Percentiles rank a stretch among this genome's conserved stretches.
phyloP scores from a whole-genome alignment of 1,140 invertebrate species.

The Tenebrio molitor region DNA sequence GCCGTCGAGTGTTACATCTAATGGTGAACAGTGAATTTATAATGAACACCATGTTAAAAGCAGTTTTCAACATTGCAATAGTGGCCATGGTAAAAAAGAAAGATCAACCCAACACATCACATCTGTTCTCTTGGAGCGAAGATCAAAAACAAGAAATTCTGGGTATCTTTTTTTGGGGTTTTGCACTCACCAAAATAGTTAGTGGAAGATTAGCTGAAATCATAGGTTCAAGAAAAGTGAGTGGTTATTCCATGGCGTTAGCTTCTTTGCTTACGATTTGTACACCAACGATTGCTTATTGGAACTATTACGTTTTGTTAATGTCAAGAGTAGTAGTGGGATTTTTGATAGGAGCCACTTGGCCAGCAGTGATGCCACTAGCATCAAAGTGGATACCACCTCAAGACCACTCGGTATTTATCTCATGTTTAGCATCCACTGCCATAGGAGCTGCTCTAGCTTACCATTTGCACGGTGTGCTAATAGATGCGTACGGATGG shows the following conservation, averaged over 20 bases:
- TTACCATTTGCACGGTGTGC: background rate
- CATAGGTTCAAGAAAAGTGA: background rate
- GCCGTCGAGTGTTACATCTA: constrained; percentile 5
- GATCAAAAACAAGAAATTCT: background rate
- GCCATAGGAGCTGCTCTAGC: background rate
- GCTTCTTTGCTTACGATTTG: constrained; percentile 3
- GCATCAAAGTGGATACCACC: constrained; percentile 5
- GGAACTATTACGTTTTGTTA: constrained; percentile 10
- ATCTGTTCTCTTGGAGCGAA: constrained; percentile 2
- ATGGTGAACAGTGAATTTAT: background rate
- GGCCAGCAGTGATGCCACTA: constrained; percentile 3
- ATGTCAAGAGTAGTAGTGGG: background rate
- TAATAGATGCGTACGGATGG: constrained; percentile 1
- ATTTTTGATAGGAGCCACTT: background rate
- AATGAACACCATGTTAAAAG: background rate
- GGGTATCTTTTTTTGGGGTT: constrained; percentile 4
- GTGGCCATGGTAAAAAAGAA: constrained; percentile 7
- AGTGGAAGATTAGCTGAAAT: constrained; percentile 21
- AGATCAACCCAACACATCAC: background rate
- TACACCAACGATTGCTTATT: constrained; percentile 1
- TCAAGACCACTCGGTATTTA: constrained; percentile 4
- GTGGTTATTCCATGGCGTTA: background rate
- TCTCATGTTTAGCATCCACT: background rate
- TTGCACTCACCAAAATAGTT: background rate
- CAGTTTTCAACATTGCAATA: constrained; percentile 6